A percentile compares a stretch with the other conserved stretches of the same genome.
Evolutionary conservation across 2,888 invertebrate species (phyloP).

Genomic region (Chloroclystis v-ata): DNA sequence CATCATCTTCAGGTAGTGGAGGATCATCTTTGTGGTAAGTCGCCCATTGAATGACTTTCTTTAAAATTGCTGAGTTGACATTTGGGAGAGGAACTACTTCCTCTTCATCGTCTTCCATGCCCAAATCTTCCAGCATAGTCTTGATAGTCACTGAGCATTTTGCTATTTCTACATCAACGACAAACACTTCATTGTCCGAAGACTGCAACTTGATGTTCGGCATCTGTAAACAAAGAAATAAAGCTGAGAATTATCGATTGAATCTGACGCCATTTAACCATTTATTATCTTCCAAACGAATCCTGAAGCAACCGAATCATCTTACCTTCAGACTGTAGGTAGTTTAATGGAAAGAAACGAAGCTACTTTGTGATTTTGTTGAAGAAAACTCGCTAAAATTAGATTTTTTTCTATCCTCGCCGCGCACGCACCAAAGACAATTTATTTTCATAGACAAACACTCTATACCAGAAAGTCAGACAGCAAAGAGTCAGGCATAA

Average conservation of each 20-base stretch:
- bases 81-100: slow-evolving; percentile 97
- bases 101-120: slow-evolving; percentile 94
- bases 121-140: slow-evolving; percentile 97
- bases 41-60: slow-evolving; percentile 96
- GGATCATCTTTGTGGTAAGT: slow-evolving; percentile 97
- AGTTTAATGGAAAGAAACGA: neutral
- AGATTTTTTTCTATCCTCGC: neutral
- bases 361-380: neutral
- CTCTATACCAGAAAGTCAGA: no score
- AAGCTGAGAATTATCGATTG: slow-evolving; percentile 1
- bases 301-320: no score
- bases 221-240: slow-evolving; percentile 80
- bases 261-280: neutral
- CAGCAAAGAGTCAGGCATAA: no score
- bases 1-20: slow-evolving; percentile 96
- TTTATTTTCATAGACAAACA: no score
- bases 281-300: no score
- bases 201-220: slow-evolving; percentile 96
- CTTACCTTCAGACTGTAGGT: no score
- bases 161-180: slow-evolving; percentile 97
- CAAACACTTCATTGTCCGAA: slow-evolving; percentile 96
- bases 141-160: slow-evolving; percentile 98
- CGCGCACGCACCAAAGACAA: neutral
- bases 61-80: slow-evolving; percentile 96
- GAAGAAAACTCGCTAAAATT: neutral